A percentile compares a stretch with the other conserved stretches of the same genome.
These are phyloP conservation scores for Amblyjoppa proteus DNA, from an alignment of 2,888 invertebrate genomes.

Conservation along the genomic window DNA sequence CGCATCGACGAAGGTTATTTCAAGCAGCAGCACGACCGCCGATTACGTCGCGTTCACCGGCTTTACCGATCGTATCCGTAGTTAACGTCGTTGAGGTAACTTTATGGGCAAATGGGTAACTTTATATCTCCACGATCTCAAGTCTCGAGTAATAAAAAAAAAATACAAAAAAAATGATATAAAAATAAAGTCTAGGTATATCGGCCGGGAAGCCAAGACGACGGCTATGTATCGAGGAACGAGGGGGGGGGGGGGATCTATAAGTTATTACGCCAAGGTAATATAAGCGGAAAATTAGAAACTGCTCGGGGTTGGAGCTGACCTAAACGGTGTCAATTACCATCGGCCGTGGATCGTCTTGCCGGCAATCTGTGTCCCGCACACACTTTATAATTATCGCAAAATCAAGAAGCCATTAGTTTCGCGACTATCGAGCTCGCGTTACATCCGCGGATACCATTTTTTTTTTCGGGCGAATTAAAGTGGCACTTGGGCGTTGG, in stretches of 20 bases:
- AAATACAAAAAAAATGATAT: no score
- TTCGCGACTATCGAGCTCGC: not conserved
- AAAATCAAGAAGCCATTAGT: not conserved
- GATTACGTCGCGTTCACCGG: slow-evolving; percentile 30
- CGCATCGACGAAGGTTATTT: slow-evolving; percentile 26
- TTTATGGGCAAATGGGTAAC: not conserved
- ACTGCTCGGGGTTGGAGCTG: slow-evolving; percentile 58
- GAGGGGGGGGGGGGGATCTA: not conserved
- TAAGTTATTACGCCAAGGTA: slow-evolving; percentile 75
- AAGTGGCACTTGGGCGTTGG: no score
- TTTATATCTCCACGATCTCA: not conserved
- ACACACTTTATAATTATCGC: not conserved
- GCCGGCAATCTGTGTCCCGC: not conserved
- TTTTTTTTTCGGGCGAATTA: no score
- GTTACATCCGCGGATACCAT: not conserved
- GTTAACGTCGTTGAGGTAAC: slow-evolving; percentile 9
- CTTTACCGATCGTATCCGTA: not conserved
- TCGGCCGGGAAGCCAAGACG: no score
- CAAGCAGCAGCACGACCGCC: slow-evolving; percentile 7
- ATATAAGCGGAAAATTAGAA: slow-evolving; percentile 75
- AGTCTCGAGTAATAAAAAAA: not conserved
- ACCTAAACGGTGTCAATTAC: slow-evolving; percentile 74
- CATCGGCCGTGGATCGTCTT: slow-evolving; percentile 15
- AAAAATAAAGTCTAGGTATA: no score
- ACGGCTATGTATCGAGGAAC: slow-evolving; percentile 6